These are phyloP conservation scores for Conus canariensis DNA, from an alignment of 2,888 invertebrate species.

Conservation along the genomic window DNA sequence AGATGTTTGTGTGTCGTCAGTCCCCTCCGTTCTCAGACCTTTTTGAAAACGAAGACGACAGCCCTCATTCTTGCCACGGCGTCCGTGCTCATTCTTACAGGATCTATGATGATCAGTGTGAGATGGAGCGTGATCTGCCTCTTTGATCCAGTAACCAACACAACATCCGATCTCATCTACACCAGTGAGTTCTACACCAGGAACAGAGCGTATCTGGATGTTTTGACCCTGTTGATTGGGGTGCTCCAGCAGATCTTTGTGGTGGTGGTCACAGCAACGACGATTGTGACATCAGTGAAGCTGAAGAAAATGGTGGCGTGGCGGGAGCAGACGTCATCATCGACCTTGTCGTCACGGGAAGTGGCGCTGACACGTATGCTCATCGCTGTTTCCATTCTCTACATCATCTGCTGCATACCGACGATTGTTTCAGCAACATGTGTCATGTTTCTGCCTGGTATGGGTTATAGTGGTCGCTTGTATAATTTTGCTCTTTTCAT, in stretches of 20 bases:
- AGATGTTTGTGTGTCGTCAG: slow-evolving; percentile 24
- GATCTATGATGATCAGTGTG: not conserved
- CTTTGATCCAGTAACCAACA: not conserved
- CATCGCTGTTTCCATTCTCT: slow-evolving; percentile 20
- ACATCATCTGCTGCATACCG: not conserved
- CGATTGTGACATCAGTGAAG: slow-evolving; percentile 17
- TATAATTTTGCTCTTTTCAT: not conserved
- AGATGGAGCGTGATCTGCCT: not conserved
- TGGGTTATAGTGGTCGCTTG: not conserved
- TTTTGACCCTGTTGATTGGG: not conserved
- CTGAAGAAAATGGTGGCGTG: slow-evolving; percentile 3
- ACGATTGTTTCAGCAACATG: not conserved
- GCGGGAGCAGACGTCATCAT: slow-evolving; percentile 20
- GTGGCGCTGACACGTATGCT: slow-evolving; percentile 28
- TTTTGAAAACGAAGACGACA: not conserved
- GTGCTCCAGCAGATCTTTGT: not conserved
- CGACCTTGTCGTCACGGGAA: not conserved
- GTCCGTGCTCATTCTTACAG: not conserved
- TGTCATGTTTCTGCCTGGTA: slow-evolving; percentile 16
- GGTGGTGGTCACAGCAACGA: not conserved
- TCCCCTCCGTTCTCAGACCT: not conserved
- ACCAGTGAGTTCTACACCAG: not conserved
- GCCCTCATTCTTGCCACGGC: not conserved
- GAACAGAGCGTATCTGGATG: not conserved
- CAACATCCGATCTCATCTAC: not conserved